Percentiles rank a stretch among this genome's conserved stretches.
These are phyloP conservation scores for Caracal caracal DNA, from an alignment of 2,113 vertebrate genomes.

Conservation along the genomic window DNA sequence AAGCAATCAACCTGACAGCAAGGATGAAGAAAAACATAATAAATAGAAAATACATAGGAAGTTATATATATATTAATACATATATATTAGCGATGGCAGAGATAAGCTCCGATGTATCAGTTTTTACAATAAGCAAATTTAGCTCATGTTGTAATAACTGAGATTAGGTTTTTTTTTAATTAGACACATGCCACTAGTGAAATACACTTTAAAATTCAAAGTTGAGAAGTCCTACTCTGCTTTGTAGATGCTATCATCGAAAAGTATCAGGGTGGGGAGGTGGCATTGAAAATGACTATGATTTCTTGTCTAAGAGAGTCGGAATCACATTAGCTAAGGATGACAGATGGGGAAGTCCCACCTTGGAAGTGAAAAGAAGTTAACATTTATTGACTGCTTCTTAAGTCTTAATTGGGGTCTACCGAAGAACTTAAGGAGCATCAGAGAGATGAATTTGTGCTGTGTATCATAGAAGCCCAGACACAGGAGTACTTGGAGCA, in stretches of 20 bases:
- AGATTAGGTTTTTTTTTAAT: constrained; percentile 21
- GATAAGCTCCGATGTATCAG: not conserved
- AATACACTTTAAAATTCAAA: not conserved
- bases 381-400: not conserved
- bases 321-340: not conserved
- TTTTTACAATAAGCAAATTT: not conserved
- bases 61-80: not conserved
- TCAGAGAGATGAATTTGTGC: not conserved
- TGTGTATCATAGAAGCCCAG: not conserved
- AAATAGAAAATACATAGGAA: not conserved
- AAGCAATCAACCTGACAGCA: not conserved
- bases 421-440: not conserved
- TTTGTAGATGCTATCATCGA: constrained; percentile 17
- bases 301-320: not conserved
- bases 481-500: not conserved
- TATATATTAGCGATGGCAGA: not conserved
- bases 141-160: not conserved
- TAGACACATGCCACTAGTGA: not conserved
- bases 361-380: not conserved
- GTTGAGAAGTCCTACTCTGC: not conserved
- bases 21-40: not conserved
- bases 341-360: not conserved
- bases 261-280: not conserved
- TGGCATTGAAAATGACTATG: not conserved
- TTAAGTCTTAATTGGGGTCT: not conserved